phyloP scores from a whole-genome alignment of 2,797 vertebrate species.

The Gambelia wislizenii region DNA sequence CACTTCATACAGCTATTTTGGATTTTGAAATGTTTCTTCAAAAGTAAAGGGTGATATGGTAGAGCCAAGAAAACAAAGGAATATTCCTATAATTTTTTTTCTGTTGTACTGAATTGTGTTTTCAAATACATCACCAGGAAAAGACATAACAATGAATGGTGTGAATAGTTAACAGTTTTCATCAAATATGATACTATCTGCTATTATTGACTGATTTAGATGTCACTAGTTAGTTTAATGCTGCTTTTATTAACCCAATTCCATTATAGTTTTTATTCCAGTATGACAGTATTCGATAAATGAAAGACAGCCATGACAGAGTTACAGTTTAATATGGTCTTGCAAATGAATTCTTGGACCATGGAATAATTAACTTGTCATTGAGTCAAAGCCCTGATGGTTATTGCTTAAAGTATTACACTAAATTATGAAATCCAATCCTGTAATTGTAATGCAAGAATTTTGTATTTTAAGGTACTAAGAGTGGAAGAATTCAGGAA shows the following conservation, averaged over 20 bases:
- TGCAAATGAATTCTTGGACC: slow-evolving; percentile 70
- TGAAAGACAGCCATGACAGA: slow-evolving; percentile 67
- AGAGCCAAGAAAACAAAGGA: neutral
- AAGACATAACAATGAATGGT: neutral
- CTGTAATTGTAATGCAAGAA: slow-evolving; percentile 38
- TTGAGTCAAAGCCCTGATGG: slow-evolving; percentile 62
- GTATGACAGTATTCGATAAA: slow-evolving; percentile 57
- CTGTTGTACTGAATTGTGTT: neutral
- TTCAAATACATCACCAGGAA: neutral
- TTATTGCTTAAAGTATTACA: slow-evolving; percentile 65
- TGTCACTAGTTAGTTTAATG: slow-evolving; percentile 55
- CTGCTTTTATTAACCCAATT: slow-evolving; percentile 47
- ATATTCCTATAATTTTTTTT: neutral
- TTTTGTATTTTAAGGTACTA: slow-evolving; percentile 33
- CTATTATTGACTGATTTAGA: slow-evolving; percentile 38
- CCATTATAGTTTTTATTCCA: slow-evolving; percentile 50
- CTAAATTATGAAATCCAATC: slow-evolving; percentile 61
- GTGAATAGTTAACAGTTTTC: slow-evolving; percentile 10
- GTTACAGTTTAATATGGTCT: slow-evolving; percentile 71
- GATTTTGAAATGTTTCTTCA: neutral
- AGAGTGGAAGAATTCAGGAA: slow-evolving; percentile 26
- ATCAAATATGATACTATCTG: neutral
- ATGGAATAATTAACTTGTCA: slow-evolving; percentile 75
- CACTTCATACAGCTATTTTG: neutral
- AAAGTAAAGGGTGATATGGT: neutral